These are phyloP conservation scores for Scatophagus argus DNA, from an alignment of 2,113 vertebrate genomes.

Conservation along the genomic window DNA sequence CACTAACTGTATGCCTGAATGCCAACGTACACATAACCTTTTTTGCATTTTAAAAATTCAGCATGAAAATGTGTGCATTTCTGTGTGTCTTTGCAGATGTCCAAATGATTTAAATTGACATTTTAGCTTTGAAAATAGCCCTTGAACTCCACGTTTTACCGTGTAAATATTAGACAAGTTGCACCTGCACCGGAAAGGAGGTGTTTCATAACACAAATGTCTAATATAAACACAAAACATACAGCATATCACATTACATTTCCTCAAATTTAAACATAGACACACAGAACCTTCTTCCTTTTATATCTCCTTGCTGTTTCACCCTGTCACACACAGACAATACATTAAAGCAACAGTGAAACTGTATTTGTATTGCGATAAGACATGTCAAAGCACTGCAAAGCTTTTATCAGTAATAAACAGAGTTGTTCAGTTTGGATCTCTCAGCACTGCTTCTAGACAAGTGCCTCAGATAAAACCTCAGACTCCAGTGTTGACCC, in stretches of 20 bases:
- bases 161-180: neutral
- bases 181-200: neutral
- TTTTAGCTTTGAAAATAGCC: conserved; percentile 8
- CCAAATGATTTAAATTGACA: rapidly evolving
- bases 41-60: conserved; percentile 37
- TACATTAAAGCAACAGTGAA: conserved; percentile 20
- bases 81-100: conserved; percentile 30
- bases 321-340: conserved; percentile 10
- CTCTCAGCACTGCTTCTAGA: conserved; percentile 35
- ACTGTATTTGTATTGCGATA: conserved; percentile 44
- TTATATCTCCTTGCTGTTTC: conserved; percentile 5
- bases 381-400: conserved; percentile 32
- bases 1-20: neutral
- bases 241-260: neutral
- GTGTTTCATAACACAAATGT: neutral
- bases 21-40: conserved; percentile 8
- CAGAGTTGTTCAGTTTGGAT: conserved; percentile 32
- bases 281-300: neutral
- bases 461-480: conserved; percentile 41
- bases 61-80: conserved; percentile 5
- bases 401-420: conserved; percentile 53
- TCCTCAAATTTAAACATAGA: neutral
- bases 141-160: conserved; percentile 12
- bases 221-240: neutral
- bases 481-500: conserved; percentile 36